Percentiles rank a stretch among this genome's conserved stretches.
These are phyloP conservation scores for Rallus crepitans DNA, from an alignment of 2,797 vertebrate species.

Conservation along the genomic window DNA sequence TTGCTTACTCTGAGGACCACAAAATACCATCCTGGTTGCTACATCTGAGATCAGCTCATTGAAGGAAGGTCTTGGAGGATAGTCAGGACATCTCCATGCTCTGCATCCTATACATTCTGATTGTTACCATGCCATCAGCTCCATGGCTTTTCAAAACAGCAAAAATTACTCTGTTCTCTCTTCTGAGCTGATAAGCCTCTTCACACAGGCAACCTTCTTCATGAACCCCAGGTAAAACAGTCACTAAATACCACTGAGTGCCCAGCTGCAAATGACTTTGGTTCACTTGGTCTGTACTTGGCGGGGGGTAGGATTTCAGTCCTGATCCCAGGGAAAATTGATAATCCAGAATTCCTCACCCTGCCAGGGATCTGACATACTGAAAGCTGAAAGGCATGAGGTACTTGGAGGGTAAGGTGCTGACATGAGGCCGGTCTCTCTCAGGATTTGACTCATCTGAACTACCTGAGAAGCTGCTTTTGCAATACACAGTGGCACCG, in stretches of 20 bases:
- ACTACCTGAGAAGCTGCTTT: neutral
- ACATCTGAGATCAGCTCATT: neutral
- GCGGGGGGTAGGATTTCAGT: neutral
- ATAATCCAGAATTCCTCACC: neutral
- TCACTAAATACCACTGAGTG: neutral
- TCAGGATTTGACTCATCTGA: neutral
- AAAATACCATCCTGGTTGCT: neutral
- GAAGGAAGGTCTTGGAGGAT: neutral
- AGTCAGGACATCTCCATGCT: neutral
- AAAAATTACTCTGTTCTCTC: neutral
- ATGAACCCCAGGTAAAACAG: neutral
- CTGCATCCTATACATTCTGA: neutral
- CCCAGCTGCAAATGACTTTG: neutral
- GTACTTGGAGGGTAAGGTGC: rapidly evolving
- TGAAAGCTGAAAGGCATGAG: neutral
- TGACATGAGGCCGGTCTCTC: neutral
- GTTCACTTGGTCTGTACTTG: neutral
- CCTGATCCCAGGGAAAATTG: neutral
- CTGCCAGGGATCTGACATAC: neutral
- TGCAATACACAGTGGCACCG: neutral
- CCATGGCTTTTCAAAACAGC: neutral
- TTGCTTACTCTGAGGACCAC: neutral
- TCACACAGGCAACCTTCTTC: neutral
- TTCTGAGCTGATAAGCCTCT: neutral
- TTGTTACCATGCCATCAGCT: neutral